phyloP scores from a whole-genome alignment of 2,113 vertebrate genomes.

The Aspiorhynchus laticeps region DNA sequence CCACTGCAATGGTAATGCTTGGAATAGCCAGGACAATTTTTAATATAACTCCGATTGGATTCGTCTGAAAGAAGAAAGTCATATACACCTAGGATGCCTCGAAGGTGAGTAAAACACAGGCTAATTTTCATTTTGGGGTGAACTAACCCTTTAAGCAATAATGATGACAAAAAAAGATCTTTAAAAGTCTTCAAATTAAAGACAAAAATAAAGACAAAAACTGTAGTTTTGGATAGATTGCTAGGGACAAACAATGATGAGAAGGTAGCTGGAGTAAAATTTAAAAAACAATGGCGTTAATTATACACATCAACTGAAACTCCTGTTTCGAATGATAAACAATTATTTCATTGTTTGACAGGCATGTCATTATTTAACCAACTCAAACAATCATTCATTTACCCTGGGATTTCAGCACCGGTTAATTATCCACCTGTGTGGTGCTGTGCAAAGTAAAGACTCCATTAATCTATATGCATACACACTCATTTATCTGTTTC shows the following conservation, averaged over 20 bases:
- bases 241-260: not conserved
- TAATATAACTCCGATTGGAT: no score
- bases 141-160: not conserved
- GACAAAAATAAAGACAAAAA: not conserved
- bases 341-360: conserved; percentile 6
- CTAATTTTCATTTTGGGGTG: no score
- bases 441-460: not conserved
- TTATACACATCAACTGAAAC: not conserved
- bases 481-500: not conserved
- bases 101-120: no score
- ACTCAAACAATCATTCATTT: conserved; percentile 14
- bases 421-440: conserved; percentile 25
- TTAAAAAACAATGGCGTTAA: not conserved
- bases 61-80: no score
- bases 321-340: not conserved
- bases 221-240: not conserved
- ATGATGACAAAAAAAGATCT: not conserved
- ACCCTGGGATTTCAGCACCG: conserved; percentile 20
- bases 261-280: not conserved
- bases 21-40: no score
- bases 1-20: no score
- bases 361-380: conserved; percentile 16
- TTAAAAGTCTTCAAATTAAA: not conserved
- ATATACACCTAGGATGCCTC: no score
- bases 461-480: not conserved